Percentiles rank a stretch among this genome's conserved stretches.
Evolutionary conservation across 2,797 vertebrate species (phyloP).

Genomic region (Orestias chungarensis): DNA sequence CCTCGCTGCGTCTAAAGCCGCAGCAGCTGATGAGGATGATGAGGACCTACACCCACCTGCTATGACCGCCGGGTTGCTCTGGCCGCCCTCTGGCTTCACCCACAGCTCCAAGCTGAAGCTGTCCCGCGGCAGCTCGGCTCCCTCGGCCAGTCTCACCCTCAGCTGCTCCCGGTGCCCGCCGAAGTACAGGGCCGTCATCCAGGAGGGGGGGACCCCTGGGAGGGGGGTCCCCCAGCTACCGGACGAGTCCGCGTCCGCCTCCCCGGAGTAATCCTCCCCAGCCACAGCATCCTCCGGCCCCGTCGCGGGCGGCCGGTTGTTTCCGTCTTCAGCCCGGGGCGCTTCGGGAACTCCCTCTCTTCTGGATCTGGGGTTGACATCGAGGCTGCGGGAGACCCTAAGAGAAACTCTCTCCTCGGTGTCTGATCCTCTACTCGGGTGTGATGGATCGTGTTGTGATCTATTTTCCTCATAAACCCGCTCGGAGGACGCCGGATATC

Average conservation of each 20-base stretch:
- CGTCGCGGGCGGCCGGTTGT: constrained; percentile 37
- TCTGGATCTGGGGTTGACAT: constrained; percentile 53
- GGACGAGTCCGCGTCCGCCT: constrained; percentile 51
- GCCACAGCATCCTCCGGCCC: constrained; percentile 21
- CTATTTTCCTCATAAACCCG: constrained; percentile 3
- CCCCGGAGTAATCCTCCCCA: constrained; percentile 67
- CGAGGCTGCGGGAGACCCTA: constrained; percentile 61
- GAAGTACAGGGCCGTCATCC: constrained; percentile 88
- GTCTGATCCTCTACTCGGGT: no score
- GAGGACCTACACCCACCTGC: constrained; percentile 84
- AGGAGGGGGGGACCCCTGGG: constrained; percentile 65
- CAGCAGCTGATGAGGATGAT: neutral
- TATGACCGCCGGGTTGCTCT: constrained; percentile 90
- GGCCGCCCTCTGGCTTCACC: constrained; percentile 93
- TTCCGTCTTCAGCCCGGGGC: constrained; percentile 21
- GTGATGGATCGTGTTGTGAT: no score
- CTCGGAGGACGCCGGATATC: neutral
- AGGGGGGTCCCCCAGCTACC: constrained; percentile 59
- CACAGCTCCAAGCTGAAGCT: constrained; percentile 91
- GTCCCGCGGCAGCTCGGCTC: constrained; percentile 82
- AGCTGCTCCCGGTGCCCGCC: constrained; percentile 85
- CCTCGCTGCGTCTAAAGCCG: no score
- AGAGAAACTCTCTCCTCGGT: constrained; percentile 19
- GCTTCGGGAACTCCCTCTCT: constrained; percentile 32
- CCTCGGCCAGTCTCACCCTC: constrained; percentile 77